Conservation (phyloP, 64 coral and sea anemone species). For the Stichodactyla mertensii region DNA sequence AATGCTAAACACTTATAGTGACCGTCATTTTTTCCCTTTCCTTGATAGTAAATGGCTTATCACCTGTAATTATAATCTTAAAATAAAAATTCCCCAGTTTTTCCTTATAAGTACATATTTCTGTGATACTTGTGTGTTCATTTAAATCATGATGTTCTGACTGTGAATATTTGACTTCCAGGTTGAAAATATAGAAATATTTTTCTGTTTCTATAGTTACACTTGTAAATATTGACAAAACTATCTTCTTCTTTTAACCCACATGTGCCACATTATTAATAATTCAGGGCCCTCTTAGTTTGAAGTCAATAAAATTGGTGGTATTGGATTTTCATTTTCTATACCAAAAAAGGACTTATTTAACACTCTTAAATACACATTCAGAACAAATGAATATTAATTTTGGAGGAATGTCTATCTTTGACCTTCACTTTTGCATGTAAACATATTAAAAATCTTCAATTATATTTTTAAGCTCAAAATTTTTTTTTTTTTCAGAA, state of each 20-base stretch:
- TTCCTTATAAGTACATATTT: conserved; percentile 7
- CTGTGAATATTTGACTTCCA: not conserved
- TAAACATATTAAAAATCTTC: not conserved
- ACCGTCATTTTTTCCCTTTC: not conserved
- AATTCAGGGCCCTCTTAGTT: conserved; percentile 6
- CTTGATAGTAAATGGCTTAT: not conserved
- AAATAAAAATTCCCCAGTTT: not conserved
- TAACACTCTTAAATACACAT: not conserved
- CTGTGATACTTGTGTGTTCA: not conserved
- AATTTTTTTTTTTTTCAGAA: not conserved
- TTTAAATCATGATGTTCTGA: not conserved
- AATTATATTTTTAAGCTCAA: not conserved
- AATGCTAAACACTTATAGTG: too few relatives aligned
- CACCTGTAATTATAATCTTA: not conserved
- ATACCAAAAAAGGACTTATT: conserved; percentile 18
- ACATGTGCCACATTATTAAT: conserved; percentile 9
- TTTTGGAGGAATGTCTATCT: not conserved
- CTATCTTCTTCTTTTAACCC: not conserved
- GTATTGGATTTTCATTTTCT: not conserved
- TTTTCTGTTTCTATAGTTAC: not conserved
- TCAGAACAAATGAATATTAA: not conserved
- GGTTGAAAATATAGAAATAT: conserved; percentile 3
- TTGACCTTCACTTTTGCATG: not conserved
- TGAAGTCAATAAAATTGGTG: not conserved
- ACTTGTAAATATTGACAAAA: conserved; percentile 20